A percentile compares a stretch with the other conserved stretches of the same genome.
Evolutionary conservation across 2,113 vertebrate species (phyloP).

Genomic region (Siniperca knerii): DNA sequence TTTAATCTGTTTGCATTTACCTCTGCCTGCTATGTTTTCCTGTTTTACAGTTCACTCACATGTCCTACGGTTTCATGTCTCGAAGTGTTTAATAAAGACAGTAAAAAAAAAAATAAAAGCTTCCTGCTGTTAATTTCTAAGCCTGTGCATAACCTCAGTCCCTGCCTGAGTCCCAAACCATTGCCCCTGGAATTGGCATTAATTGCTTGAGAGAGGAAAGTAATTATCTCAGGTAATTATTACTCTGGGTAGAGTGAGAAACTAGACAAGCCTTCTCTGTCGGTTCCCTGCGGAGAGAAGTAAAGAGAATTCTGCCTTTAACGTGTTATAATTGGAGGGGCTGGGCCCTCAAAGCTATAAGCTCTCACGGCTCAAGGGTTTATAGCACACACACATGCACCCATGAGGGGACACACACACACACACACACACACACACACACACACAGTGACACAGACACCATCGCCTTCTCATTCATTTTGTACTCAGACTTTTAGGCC

Average conservation of each 20-base stretch:
- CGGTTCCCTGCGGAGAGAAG: constrained; percentile 72
- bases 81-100: constrained; percentile 68
- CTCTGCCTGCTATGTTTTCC: neutral
- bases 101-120: constrained; percentile 48
- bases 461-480: neutral
- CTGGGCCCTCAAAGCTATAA: constrained; percentile 74
- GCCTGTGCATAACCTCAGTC: constrained; percentile 60
- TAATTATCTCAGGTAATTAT: constrained; percentile 89
- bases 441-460: constrained; percentile 11
- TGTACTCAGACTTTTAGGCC: neutral
- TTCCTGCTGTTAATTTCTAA: constrained; percentile 63
- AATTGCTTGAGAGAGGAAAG: constrained; percentile 85
- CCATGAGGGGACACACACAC: constrained; percentile 13
- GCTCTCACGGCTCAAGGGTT: constrained; percentile 72
- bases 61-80: constrained; percentile 45
- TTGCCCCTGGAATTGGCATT: constrained; percentile 81
- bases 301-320: constrained; percentile 79
- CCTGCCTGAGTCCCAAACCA: constrained; percentile 69
- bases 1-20: constrained; percentile 18
- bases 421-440: constrained; percentile 20
- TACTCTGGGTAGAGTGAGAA: constrained; percentile 81
- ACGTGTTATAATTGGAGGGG: constrained; percentile 85
- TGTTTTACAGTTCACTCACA: constrained; percentile 41
- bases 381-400: constrained; percentile 42
- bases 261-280: constrained; percentile 70